Evolutionary conservation across 2,797 vertebrate genomes (phyloP), one percentile per base, ranked within the genome.

Genomic region (Gastrophryne carolinensis): DNA sequence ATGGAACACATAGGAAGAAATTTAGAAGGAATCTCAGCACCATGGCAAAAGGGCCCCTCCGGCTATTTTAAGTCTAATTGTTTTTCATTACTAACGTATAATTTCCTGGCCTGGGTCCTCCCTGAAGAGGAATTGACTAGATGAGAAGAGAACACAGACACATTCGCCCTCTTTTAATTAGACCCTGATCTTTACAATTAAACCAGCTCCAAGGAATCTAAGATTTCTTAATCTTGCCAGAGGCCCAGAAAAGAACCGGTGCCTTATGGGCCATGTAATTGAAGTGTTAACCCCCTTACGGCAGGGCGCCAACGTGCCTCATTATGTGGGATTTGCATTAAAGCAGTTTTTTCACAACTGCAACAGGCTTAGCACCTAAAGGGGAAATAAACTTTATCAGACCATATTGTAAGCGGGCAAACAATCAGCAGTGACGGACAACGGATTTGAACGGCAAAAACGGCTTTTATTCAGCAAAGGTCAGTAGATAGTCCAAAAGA

Each of bases 111-210:
- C 32, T 44, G n/a, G 39, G 15, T 49, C 4, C 54, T 61, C 72
- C 61, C 52, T 24, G 39, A 57, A 65, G 50, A 74, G 27, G 52
- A 73, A 32, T 44, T 17, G 26, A 32, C 3, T 27, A 47, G 53
- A 67, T 58, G 24, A 58, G 53, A 67, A 58, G n/a, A 66, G 57
- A 67, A 67, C 63, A 21, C 60, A 24, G 17, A 41, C 21, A 63
- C 50, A 61, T 63, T 56, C 56, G 29, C 44, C 65, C 30, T 62
- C 57, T 44, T 61, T 72, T 69, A 54, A 69, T 76, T 76, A 76
- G 53, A 29, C 32, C 63, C 39, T 29, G 27, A 49, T 77, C 39
- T 15, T 30, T 27, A 39, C 23, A 24, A 68, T 37, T 67, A 62
- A 39, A 50, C 9, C 23, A 7, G 23, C 69, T 62, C 44, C 1